Percentiles rank a stretch among this genome's conserved stretches.
Evolutionary conservation across 2,797 vertebrate genomes (phyloP).

Genomic region (Sebastes cheni): DNA sequence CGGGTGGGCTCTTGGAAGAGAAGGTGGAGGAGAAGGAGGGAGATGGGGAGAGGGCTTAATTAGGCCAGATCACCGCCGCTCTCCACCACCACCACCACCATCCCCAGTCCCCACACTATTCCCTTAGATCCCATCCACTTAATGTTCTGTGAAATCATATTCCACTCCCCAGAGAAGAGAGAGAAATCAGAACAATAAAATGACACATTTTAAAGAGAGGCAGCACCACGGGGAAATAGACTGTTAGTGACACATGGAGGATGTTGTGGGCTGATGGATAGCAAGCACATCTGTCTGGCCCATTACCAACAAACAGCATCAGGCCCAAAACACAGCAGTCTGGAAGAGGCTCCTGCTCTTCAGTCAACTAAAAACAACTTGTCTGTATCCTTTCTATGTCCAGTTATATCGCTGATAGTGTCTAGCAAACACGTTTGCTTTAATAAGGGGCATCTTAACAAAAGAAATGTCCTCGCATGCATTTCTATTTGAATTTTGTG

Average conservation of each 20-base stretch:
- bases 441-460: neutral
- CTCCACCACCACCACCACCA: conserved; percentile 20
- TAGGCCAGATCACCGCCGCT: conserved; percentile 69
- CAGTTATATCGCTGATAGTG: neutral
- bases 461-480: neutral
- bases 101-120: conserved; percentile 54
- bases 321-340: conserved; percentile 12
- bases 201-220: conserved; percentile 70
- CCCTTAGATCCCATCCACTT: conserved; percentile 76
- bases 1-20: neutral
- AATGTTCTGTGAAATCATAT: conserved; percentile 81
- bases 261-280: conserved; percentile 64
- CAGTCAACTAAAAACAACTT: neutral
- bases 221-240: conserved; percentile 57
- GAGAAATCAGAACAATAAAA: conserved; percentile 72
- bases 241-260: conserved; percentile 55
- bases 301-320: conserved; percentile 53
- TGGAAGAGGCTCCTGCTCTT: conserved; percentile 4
- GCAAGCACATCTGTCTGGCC: conserved; percentile 59
- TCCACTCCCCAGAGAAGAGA: conserved; percentile 65
- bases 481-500: neutral
- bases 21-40: conserved; percentile 10
- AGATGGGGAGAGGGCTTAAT: conserved; percentile 64
- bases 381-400: neutral
- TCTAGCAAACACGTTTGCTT: neutral